Evolutionary conservation across 2,113 vertebrate genomes (phyloP).

Genomic region (Bos javanicus): DNA sequence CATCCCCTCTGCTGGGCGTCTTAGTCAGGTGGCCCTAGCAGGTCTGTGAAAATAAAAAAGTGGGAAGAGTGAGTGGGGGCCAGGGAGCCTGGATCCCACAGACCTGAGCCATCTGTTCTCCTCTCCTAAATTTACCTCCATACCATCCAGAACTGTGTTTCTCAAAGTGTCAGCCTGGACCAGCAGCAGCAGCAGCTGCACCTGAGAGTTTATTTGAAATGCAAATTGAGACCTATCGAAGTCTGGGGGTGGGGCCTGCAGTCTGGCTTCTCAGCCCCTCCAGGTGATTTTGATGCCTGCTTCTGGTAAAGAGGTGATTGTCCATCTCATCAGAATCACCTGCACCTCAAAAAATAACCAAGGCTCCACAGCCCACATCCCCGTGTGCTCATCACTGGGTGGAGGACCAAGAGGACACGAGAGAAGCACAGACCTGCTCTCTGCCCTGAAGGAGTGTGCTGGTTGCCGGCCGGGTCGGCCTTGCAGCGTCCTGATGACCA

Average conservation of each 20-base stretch:
- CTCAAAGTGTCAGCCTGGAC: not conserved
- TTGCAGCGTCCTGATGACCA: not conserved
- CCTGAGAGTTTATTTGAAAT: not conserved
- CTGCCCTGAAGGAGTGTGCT: not conserved
- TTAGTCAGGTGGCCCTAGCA: not conserved
- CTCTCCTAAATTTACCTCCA: not conserved
- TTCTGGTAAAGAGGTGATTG: not conserved
- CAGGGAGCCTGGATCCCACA: not conserved
- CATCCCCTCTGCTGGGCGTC: not conserved
- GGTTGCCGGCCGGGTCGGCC: accelerated
- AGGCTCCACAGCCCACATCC: accelerated
- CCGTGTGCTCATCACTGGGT: accelerated
- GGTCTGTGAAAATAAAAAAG: not conserved
- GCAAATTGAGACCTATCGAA: not conserved
- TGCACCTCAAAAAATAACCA: not conserved
- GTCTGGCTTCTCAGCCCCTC: too few species aligned
- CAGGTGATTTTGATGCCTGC: too few species aligned
- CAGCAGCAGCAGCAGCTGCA: not conserved
- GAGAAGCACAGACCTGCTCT: not conserved
- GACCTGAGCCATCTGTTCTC: not conserved
- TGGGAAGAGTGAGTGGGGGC: not conserved
- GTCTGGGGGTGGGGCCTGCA: not conserved
- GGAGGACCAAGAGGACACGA: not conserved
- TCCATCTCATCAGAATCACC: not conserved
- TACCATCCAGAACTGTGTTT: not conserved